Evolutionary conservation across 2,113 vertebrate genomes (phyloP).

Genomic region (Etia nguti): DNA sequence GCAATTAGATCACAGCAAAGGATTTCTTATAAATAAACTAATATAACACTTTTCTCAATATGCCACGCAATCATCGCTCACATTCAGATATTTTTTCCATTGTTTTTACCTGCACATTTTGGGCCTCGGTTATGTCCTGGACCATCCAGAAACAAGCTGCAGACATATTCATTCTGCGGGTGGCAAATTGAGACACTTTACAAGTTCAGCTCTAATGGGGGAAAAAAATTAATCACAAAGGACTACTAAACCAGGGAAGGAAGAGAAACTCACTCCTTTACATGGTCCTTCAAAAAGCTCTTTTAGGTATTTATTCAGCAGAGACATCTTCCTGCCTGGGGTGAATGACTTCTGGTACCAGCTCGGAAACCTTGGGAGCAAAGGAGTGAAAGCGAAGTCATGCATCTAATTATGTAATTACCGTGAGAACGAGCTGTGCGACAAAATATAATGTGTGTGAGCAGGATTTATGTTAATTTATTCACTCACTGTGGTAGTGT

Average conservation of each 20-base stretch:
- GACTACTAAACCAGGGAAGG: not conserved
- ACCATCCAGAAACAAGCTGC: conserved; percentile 80
- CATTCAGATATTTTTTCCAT: not conserved
- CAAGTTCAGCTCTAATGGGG: not conserved
- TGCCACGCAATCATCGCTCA: not conserved
- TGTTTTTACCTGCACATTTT: conserved; percentile 13
- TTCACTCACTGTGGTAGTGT: conserved; percentile 80
- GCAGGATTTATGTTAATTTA: not conserved
- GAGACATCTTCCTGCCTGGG: conserved; percentile 66
- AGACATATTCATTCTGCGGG: conserved; percentile 80
- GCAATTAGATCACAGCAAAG: not conserved
- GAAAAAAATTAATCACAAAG: not conserved
- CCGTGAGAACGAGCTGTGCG: not conserved
- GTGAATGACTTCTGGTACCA: conserved; percentile 73
- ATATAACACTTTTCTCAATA: not conserved
- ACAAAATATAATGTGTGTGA: not conserved
- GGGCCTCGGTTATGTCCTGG: conserved; percentile 26
- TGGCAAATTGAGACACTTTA: not conserved
- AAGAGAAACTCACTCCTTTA: conserved; percentile 57
- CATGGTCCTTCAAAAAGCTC: conserved; percentile 76
- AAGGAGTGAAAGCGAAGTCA: not conserved
- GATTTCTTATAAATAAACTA: not conserved
- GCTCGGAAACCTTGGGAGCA: conserved; percentile 75
- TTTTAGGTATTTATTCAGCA: conserved; percentile 80
- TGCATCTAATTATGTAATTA: not conserved